Base-by-base conservation (phyloP, 2,113 vertebrate species). In the Zootoca vivipara region DNA sequence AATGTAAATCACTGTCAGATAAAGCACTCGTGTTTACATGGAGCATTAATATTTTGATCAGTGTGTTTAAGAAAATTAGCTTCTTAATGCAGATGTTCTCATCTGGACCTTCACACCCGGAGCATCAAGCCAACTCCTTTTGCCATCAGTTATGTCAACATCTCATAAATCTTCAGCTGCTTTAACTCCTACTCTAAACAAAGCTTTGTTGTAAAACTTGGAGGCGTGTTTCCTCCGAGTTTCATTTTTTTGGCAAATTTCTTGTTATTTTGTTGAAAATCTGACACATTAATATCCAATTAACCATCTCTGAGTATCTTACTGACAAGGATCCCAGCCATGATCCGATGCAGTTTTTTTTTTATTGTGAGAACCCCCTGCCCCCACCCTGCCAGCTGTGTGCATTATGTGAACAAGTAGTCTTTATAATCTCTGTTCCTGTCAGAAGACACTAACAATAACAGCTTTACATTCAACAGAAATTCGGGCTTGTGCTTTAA, bases 11-110 rank as follows among this genome's bases (percentile, higher is more conserved):
- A 97, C 95, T 95, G 94, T 97, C 96, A 97, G 93, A 98, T 97
- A 97, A 97, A 98, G 96, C 95, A 87, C 93, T 94, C 83, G 90
- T 98, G 97, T 98, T 98, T 98, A 97, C 90, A 82, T 52, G 90
- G 91, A 96, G 96, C 96, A 94, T 98, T 98, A 98, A 98, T 98
- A 98, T 98, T 98, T 98, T 97, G 97, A 98, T 98, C 95, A 96
- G 96, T 94, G 86, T 97, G 97, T 98, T 98, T 97, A 97, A 98
- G 97, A 97, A 97, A 97, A 96, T 95, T 96, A 96, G 96, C 96
- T 97, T 96, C 97, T 98, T 98, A 98, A 98, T 98, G 97, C 97
- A 98, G 95, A 96, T 96, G 95, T 96, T 96, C 96, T 96, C 91
- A 88, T 93, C 96, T 96, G 94, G 96, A 94, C 94, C 91, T 96